These are phyloP conservation scores for Nibea albiflora DNA, from an alignment of 2,113 vertebrate genomes.

Conservation along the genomic window DNA sequence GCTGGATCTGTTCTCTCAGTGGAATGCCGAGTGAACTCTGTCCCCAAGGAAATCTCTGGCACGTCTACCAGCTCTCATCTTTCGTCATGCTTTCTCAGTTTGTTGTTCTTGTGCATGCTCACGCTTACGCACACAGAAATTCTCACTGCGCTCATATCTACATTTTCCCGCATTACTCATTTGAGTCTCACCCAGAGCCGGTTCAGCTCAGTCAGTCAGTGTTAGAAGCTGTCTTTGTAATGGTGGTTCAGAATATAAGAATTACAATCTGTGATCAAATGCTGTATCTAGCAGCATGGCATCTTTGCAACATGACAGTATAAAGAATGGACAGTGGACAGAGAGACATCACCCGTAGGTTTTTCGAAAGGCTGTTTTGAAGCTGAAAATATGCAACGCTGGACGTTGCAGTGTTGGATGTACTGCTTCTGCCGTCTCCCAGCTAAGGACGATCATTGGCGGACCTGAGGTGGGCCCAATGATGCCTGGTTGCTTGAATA, in stretches of 20 bases:
- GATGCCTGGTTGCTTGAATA: no score
- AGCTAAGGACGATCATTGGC: no score
- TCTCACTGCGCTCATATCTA: background rate
- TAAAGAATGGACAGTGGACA: no score
- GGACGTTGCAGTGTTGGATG: no score
- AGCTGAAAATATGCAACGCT: no score
- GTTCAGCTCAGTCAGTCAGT: background rate
- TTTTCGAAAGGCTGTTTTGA: no score
- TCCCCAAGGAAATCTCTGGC: constrained; percentile 30
- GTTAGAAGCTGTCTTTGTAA: background rate
- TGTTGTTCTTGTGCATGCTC: background rate
- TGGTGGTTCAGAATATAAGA: background rate
- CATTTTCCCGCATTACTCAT: background rate
- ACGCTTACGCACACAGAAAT: background rate
- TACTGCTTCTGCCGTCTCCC: no score
- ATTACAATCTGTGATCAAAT: no score
- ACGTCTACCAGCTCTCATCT: constrained; percentile 17
- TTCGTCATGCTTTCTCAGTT: constrained; percentile 11
- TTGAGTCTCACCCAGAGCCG: background rate
- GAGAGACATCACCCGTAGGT: no score
- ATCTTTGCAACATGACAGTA: background rate
- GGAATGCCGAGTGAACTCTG: constrained; percentile 46
- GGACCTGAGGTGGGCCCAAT: no score
- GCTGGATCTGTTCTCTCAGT: constrained; percentile 33
- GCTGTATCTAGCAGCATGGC: background rate